Evolutionary conservation across 2,113 vertebrate genomes (phyloP), one percentile per base, ranked within the genome.

Genomic region (Thalassarche chlororhynchos): DNA sequence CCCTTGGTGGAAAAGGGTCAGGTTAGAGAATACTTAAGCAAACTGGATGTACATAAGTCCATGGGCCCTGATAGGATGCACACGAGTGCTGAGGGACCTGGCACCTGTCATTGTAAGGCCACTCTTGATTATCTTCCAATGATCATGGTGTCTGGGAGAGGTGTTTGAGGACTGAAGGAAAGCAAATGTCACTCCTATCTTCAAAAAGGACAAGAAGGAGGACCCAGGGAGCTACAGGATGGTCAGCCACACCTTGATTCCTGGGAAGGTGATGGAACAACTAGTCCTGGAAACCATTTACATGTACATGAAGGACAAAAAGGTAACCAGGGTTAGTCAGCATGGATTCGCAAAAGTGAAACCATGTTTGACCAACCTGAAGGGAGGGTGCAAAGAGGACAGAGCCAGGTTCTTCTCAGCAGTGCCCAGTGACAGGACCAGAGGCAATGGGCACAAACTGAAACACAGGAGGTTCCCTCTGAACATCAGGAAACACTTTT

Each of bases 31-130:
- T 42, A 34, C 15, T 55, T 51, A 26, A 28, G 32, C 32, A 61
- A n/a, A 34, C 38, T 54, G 23, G 1, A 2, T 2, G 1, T 79
- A 11, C 3, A 0, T 9, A 16, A 52, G 7, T 70, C 40, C 9
- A 0, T 57, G 34, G 36, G 23, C 28, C 26, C 44, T 54, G 32
- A 12, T 11, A 24, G 58, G 31, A 21, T 80, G 47, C 19, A 13
- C 7, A 9, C 34, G 19, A 47, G 15, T 70, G 40, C 71, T 49
- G 31, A 62, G 49, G 31, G 18, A 34, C n/a, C 28, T 82, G 69
- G 16, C 44, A 74, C 25, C 29, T 82, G 31, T 54, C 60, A 26
- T 3, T 81, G 20, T 4, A 6, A 60, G 28, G 32, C 49, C 8
- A 13, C 46, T 65, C 19, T 52, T 81, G 19, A n/a, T 77, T 54